Conservation (phyloP, 2,797 vertebrate genomes). For the Halcyon smyrnensis region DNA sequence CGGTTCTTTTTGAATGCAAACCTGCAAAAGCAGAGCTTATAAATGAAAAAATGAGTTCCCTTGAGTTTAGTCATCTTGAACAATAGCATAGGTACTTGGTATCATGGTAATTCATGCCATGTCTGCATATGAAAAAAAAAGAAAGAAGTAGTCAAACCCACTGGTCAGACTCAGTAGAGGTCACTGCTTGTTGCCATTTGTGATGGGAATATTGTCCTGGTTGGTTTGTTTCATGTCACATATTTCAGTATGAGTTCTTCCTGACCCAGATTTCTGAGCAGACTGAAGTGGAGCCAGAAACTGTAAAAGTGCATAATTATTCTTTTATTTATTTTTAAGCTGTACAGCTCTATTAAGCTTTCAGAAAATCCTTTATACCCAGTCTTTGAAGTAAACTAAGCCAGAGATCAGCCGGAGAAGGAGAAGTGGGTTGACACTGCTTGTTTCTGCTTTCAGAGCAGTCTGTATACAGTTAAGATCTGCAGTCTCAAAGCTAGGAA, state of each 20-base stretch:
- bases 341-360: constrained; percentile 59
- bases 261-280: constrained; percentile 55
- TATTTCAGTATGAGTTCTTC: constrained; percentile 35
- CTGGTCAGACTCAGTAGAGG: background rate
- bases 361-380: constrained; percentile 43
- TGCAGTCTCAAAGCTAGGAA: constrained; percentile 5
- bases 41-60: constrained; percentile 14
- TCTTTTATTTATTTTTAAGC: constrained; percentile 66
- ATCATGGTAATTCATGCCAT: background rate
- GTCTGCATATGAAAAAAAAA: background rate
- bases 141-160: background rate
- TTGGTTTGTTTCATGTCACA: constrained; percentile 38
- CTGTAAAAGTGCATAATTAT: constrained; percentile 62
- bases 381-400: constrained; percentile 65
- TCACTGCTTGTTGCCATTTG: background rate
- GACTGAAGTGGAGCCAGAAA: constrained; percentile 35
- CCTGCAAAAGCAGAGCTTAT: background rate
- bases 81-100: background rate
- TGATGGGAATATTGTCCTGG: background rate
- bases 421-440: constrained; percentile 2
- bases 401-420: constrained; percentile 41
- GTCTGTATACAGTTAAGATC: background rate
- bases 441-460: background rate
- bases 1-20: background rate
- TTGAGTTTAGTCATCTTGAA: constrained; percentile 26